Base-by-base conservation (phyloP, 2,797 vertebrate genomes). In the Lepus townsendii region DNA sequence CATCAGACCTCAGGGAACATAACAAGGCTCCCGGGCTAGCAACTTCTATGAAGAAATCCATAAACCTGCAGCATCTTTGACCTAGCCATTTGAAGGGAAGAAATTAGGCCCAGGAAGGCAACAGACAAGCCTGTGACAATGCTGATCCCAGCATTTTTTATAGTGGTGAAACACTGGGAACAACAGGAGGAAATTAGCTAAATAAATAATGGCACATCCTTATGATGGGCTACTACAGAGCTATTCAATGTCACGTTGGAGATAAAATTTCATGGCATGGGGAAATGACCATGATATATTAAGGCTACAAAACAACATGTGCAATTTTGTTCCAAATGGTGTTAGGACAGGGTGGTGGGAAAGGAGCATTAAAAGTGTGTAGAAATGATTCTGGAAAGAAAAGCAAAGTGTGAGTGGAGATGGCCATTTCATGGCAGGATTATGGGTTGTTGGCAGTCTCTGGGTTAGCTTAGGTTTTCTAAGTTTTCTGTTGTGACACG, bases 201-300 rank as follows among this genome's bases (percentile, higher is more conserved):
- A 88, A 73, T 63, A 88, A 85, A 93, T 79, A 90, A 90, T n/a
- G 75, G 50, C 24, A 30, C 52, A 88, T 71, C 30, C 66, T 76
- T 72, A 63, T 7, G 38, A 90, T 30, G 65, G 32, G 57, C 38
- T 88, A 63, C 66, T 77, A 76, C 17, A 68, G 10, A 77, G 30
- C 65, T 73, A 82, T 30, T 52, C 50, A 83, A 68, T 73, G 27
- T 32, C 91, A 75, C 2, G 26, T 30, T 54, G 47, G 27, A 87
- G 50, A 86, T 47, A 92, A 92, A 54, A 83, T 22, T 7, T 78
- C 80, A 75, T 65, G n/a, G 27, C n/a, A 27, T 2, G 30, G 42
- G 50, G 68, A 95, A 95, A 76, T n/a, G 60, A 84, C 35, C 72
- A 4, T 26, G 47, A 42, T 20, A 72, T 88, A 4, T 52, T 66